Evolutionary conservation across 2,888 invertebrate genomes (phyloP), one percentile per base, ranked within the genome.

Genomic region (Drosophila fulvimacula): DNA sequence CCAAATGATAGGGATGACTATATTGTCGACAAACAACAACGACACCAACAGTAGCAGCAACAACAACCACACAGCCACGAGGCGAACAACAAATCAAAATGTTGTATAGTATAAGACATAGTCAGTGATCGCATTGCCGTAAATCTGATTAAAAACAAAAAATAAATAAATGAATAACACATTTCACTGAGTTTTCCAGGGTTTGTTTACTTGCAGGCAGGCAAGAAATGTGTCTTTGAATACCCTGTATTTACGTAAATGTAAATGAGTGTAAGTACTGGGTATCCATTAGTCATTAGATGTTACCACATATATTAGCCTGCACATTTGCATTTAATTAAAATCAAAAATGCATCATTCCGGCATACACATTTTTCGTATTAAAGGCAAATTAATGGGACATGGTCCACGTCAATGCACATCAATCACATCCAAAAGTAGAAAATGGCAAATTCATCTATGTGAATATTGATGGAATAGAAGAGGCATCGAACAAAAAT

Each of bases 291-390:
- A 5, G 15, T 67, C n/a, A 36, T 27, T 6, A 13, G 11, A 48
- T 57, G 46, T 52, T 56, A 17, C 27, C 27, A 36, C 58, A 60
- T 42, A 61, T 80, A 77, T 81, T 73, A 74, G 63, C 55, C 52
- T 65, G 56, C 61, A 73, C 65, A 82, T 76, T 86, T 88, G 78
- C 78, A 82, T 88, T 83, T 69, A 74, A 88, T 82, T 86, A 81
- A 83, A 72, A 63, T 69, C 64, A 38, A 64, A 65, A 48, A 44
- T 69, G 58, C 63, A 53, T 32, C 30, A 39, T 62, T 82, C 63
- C 67, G 39, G 46, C 44, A 39, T 63, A 48, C 69, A 76, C 46
- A 59, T 64, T 69, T 70, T 48, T 44, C 6, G 38, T 68, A 71
- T 81, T 69, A 44, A 82, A 65, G 44, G 27, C 9, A 62, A 82